Base-by-base conservation (phyloP, 35 echinoderm and acorn worm genomes). In the Diadema setosum region DNA sequence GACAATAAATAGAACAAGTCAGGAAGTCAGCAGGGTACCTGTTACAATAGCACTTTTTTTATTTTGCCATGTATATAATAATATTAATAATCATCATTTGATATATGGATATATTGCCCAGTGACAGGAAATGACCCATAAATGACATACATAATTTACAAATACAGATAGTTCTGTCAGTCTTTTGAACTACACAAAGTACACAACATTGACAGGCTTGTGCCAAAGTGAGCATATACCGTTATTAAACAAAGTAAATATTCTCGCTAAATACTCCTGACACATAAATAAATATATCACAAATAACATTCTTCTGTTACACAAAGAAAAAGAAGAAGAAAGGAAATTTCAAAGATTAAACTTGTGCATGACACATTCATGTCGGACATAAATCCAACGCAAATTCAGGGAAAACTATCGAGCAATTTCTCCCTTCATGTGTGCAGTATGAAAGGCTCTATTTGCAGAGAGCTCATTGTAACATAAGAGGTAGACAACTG, bases 11-110 rank as follows among this genome's bases (percentile, higher is more conserved):
- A 67, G 3, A 33, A 67, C 63, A 67, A 67, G 18, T 15, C 24
- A 16, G 27, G 3, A 67, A 55, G 20, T 14, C 63, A 33, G 0
- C 27, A 15, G 5, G 12, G 37, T 67, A 33, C 63, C 30, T 67
- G 30, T 67, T 67, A 67, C 5, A 34, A 67, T 67, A 67, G 63
- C 63, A 67, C 63, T 11, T 67, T 67, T 67, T 67, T n/a, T n/a
- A 67, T 67, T 67, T 33, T 67, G 63, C 63, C 63, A 67, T 67
- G 63, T 67, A 67, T 67, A 65, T 65, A 67, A 27, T 67, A 67
- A n/a, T 67, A 67, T 33, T 67, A 67, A 67, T 67, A 67, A 67
- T 67, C 30, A 67, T 67, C 11, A 67, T 67, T 34, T 67, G 63
- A 67, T 67, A 67, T 67, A 67, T 26, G 63, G 63, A 67, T 67